Evolutionary conservation across 2,113 vertebrate species (phyloP), one percentile per base, ranked within the genome.

Genomic region (Phainopepla nitens): DNA sequence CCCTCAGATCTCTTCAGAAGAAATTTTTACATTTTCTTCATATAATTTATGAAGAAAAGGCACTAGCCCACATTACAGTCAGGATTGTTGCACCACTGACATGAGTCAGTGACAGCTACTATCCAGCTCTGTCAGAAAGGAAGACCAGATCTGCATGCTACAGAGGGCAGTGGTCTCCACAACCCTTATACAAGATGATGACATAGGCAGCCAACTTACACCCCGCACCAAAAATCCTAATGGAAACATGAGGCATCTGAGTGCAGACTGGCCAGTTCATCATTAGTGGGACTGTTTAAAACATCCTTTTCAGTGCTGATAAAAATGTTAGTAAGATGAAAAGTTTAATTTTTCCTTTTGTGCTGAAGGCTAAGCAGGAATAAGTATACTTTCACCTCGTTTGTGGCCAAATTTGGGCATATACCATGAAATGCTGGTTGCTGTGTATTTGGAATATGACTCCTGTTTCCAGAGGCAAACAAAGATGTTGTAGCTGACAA

Each of bases 41-140:
- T 64, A 62, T 9, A 68, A 73, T 54, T 65, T 70, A 77, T 27
- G 72, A 94, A 87, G 73, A 71, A 77, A 95, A 96, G 95, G 94
- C 93, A 93, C 87, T 88, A 86, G 82, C 79, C 90, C 88, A 83
- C 60, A 27, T 78, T 61, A 44, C 53, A 72, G 66, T 61, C 85
- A 64, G 47, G 49, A 77, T 89, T 83, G 83, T 12, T 86, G 82
- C 51, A 86, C 71, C 56, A 17, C 79, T 70, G 64, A 82, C 27
- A 4, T 13, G 73, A 79, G 39, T 39, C 4, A 1, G 1, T 60
- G 69, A 73, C 69, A 89, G 82, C 69, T 90, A 66, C 54, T 79
- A 15, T 47, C 62, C 75, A 69, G 66, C 60, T 57, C 65, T 77
- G 56, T 56, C 82, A 66, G 80, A 64, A 23, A 61, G 65, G 85